Conservation (phyloP, 2,797 vertebrate species). For the Kryptolebias ocellatus region DNA sequence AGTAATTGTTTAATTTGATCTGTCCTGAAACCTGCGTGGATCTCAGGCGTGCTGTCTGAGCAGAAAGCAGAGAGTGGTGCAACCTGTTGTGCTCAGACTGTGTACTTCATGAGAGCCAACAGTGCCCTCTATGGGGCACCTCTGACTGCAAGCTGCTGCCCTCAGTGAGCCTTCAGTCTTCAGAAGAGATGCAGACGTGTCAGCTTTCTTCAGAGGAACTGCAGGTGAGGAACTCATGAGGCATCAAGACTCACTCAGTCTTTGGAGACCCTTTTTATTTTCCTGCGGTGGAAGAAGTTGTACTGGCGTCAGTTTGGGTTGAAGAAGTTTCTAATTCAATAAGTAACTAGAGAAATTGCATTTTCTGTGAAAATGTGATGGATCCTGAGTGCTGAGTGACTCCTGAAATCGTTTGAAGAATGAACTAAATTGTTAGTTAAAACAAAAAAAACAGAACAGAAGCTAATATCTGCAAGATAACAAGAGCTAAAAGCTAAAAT, state of each 20-base stretch:
- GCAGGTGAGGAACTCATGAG: not conserved
- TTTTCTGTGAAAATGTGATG: no score
- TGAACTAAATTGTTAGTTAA: no score
- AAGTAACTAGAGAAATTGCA: no score
- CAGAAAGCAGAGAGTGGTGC: slow-evolving; percentile 22
- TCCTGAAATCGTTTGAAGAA: no score
- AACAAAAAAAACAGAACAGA: no score
- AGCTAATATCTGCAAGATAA: no score
- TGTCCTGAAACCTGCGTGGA: slow-evolving; percentile 11
- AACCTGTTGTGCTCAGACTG: slow-evolving; percentile 70
- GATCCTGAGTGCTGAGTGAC: no score
- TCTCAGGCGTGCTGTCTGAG: slow-evolving; percentile 20
- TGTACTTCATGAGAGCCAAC: slow-evolving; percentile 66
- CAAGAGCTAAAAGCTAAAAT: no score
- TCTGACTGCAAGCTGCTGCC: slow-evolving; percentile 26
- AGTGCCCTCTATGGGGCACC: slow-evolving; percentile 74
- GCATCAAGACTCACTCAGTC: not conserved
- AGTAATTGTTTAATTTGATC: slow-evolving; percentile 10
- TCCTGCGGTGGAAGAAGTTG: not conserved
- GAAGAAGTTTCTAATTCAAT: not conserved
- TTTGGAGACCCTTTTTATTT: slow-evolving; percentile 2
- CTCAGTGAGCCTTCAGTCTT: slow-evolving; percentile 30
- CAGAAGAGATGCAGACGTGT: slow-evolving; percentile 15
- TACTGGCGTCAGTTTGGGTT: not conserved
- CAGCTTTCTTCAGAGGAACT: slow-evolving; percentile 1